Evolutionary conservation across 2,888 invertebrate genomes (phyloP).

Genomic region (Andricus curvator): DNA sequence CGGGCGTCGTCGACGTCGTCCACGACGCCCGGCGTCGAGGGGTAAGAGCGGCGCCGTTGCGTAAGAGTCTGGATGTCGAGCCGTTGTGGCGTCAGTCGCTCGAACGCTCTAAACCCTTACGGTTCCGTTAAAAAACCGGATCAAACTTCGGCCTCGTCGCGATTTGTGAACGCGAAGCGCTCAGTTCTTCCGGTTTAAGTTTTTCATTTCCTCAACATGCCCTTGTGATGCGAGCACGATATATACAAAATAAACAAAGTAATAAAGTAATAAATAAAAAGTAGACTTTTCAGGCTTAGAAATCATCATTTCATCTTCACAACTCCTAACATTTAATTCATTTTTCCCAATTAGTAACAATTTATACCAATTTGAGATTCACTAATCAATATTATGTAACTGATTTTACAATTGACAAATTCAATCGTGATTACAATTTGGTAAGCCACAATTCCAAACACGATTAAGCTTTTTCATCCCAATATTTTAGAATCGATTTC

Average conservation of each 20-base stretch:
- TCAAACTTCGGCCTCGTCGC: neutral
- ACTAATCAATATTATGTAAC: too few relatives aligned
- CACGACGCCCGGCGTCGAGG: constrained; percentile 20
- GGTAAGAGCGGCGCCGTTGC: constrained; percentile 62
- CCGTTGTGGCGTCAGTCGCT: constrained; percentile 70
- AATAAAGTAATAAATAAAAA: constrained; percentile 16
- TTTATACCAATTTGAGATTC: neutral
- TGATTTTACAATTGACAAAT: too few relatives aligned
- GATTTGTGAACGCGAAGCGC: constrained; percentile 13
- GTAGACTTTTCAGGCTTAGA: neutral
- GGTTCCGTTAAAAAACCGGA: constrained; percentile 57
- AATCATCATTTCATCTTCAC: neutral
- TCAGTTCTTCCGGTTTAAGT: neutral
- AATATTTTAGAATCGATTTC: neutral
- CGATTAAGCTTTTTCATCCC: too few relatives aligned
- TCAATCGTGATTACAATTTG: too few relatives aligned
- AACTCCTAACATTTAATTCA: neutral
- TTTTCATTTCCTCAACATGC: neutral
- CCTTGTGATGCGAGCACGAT: neutral
- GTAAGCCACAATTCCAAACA: too few relatives aligned
- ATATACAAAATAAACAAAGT: constrained; percentile 3
- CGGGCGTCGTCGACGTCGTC: constrained; percentile 46
- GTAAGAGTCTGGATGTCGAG: constrained; percentile 72
- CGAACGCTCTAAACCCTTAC: constrained; percentile 66
- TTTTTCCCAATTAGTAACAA: neutral